Base-by-base conservation (phyloP, 2,113 vertebrate genomes). In the Semnopithecus entellus region DNA sequence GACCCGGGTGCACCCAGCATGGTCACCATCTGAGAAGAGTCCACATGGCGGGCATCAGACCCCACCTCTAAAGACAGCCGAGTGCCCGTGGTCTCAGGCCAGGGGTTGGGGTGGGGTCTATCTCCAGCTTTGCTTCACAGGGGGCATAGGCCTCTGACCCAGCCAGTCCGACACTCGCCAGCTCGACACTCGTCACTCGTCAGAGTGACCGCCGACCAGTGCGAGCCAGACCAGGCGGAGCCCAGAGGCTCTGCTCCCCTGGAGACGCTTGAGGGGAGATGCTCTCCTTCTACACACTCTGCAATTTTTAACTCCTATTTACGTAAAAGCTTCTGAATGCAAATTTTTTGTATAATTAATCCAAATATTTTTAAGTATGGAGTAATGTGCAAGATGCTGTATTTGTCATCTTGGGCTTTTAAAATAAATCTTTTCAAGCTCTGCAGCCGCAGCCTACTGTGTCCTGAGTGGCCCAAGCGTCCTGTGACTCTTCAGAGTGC, bases 121-220 rank as follows among this genome's bases (percentile, higher is more conserved):
- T 13, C 16, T n/a, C 66, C 16, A 8, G 32, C 17, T n/a, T 16
- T n/a, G 32, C 32, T 35, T n/a, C 16, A 70, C 16, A 32, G 35
- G 8, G 66, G 17, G 32, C 32, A n/a, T n/a, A 35, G 35, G 66
- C 16, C 66, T 35, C 35, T 2, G 16, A 35, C 32, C 32, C 14
- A 35, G 66, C 14, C 66, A 35, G 30, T 8, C 30, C 0, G 5
- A 66, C 11, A 66, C 30, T 32, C 30, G 2, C 64, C 64, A 66
- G 59, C 10, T 35, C 6, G 0, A 16, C 64, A 30, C 64, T 7
- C 13, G 6, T 17, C 64, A 30, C 64, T 16, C 2, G 0, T 35
- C 64, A 66, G 64, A 66, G 64, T 35, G 32, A 6, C 64, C 7
- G 1, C 30, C 2, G 6, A 30, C 14, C 14, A 3, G 27, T 32